Percentiles rank a stretch among this genome's conserved stretches.
Evolutionary conservation across 1,140 invertebrate genomes (phyloP).

Genomic region (Zaprionus gabonicus): DNA sequence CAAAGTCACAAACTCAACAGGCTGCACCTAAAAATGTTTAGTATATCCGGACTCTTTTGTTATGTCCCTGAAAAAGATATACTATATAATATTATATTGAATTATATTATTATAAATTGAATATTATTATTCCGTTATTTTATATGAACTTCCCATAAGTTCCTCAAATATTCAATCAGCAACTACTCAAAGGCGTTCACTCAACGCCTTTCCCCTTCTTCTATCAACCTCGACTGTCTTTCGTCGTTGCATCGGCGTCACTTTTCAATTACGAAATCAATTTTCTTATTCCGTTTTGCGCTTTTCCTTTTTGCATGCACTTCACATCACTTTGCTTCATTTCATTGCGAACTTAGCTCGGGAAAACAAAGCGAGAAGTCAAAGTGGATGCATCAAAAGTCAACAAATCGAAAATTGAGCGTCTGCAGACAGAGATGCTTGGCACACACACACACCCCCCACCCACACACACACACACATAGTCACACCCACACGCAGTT

Average conservation of each 20-base stretch:
- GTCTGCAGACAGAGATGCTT: constrained; percentile 48
- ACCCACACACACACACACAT: constrained; percentile 22
- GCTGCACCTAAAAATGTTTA: too few relatives aligned
- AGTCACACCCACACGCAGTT: constrained; percentile 9
- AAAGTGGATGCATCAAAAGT: constrained; percentile 59
- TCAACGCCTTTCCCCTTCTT: not conserved
- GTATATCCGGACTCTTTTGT: too few relatives aligned
- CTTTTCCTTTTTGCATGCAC: constrained; percentile 13
- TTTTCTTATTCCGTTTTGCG: constrained; percentile 8
- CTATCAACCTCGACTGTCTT: not conserved
- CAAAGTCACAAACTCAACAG: too few relatives aligned
- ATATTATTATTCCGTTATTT: fast-evolving
- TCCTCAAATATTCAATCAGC: not conserved
- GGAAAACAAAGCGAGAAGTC: constrained; percentile 35
- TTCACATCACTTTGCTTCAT: constrained; percentile 2
- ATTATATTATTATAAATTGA: too few relatives aligned
- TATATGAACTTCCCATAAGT: too few relatives aligned
- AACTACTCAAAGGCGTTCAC: not conserved
- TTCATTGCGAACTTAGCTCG: constrained; percentile 9
- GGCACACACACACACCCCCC: constrained; percentile 35
- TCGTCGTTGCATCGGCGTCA: not conserved
- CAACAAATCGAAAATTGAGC: constrained; percentile 77
- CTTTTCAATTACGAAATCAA: constrained; percentile 34
- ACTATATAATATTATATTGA: too few relatives aligned
- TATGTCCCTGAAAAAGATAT: too few relatives aligned